phyloP scores from a whole-genome alignment of 1,140 invertebrate genomes.

The Trissolcus basalis region DNA sequence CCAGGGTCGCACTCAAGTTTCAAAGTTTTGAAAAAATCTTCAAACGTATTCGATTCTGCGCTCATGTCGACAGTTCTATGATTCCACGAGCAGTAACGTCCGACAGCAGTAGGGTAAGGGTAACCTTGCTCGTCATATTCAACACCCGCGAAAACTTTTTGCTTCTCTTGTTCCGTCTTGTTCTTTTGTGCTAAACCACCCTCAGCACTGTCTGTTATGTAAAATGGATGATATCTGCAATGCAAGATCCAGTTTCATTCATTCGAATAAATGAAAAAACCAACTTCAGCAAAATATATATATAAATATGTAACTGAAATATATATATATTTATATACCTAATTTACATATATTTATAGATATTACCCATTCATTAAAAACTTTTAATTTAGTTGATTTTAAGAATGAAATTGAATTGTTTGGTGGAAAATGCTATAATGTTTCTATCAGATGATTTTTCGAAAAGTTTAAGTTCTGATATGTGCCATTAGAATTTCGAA shows the following conservation, averaged over 20 bases:
- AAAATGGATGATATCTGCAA: constrained; percentile 92
- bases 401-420: too few relatives aligned
- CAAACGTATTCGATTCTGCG: constrained; percentile 81
- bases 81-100: constrained; percentile 86
- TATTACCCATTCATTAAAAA: too few relatives aligned
- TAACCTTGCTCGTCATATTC: constrained; percentile 84
- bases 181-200: constrained; percentile 89
- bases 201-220: constrained; percentile 90
- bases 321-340: too few relatives aligned
- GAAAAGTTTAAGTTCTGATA: too few relatives aligned
- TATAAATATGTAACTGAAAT: too few relatives aligned
- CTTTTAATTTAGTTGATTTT: too few relatives aligned
- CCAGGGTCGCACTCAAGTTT: constrained; percentile 85
- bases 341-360: too few relatives aligned
- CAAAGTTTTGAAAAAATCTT: constrained; percentile 85
- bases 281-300: too few relatives aligned
- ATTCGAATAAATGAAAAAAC: too few relatives aligned
- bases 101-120: constrained; percentile 85
- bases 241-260: neutral
- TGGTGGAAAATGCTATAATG: too few relatives aligned
- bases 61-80: constrained; percentile 84
- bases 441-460: too few relatives aligned
- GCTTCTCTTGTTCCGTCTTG: constrained; percentile 80
- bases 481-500: too few relatives aligned
- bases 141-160: constrained; percentile 88